Percentiles rank a stretch among this genome's conserved stretches.
phyloP scores from a whole-genome alignment of 2,888 invertebrate genomes.

The Hipparchia sbordonii region DNA sequence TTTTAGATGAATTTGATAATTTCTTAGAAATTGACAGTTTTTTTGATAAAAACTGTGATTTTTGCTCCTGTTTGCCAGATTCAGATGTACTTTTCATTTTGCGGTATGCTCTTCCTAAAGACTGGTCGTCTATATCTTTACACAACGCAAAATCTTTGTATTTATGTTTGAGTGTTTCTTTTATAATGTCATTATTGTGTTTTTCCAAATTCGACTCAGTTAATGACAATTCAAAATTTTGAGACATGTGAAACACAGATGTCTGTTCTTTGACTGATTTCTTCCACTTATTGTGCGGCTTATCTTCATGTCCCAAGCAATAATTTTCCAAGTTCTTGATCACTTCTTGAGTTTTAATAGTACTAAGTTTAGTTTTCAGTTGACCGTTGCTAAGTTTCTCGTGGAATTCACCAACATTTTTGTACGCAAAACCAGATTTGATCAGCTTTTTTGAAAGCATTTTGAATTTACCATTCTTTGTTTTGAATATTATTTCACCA shows the following conservation, averaged over 20 bases:
- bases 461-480: constrained; percentile 45
- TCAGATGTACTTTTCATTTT: constrained; percentile 10
- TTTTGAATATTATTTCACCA: constrained; percentile 60
- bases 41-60: constrained; percentile 31
- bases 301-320: constrained; percentile 37
- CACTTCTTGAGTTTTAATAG: constrained; percentile 45
- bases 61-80: neutral
- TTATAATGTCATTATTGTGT: constrained; percentile 40
- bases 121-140: constrained; percentile 57
- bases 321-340: constrained; percentile 50
- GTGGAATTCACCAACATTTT: constrained; percentile 54
- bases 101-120: constrained; percentile 50
- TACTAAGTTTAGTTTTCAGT: constrained; percentile 52
- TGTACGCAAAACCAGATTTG: constrained; percentile 50
- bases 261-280: constrained; percentile 52
- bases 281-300: constrained; percentile 42
- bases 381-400: constrained; percentile 49
- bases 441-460: constrained; percentile 49
- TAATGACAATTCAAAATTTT: constrained; percentile 47
- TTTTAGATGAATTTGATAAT: constrained; percentile 23
- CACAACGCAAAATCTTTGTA: constrained; percentile 55
- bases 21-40: constrained; percentile 22
- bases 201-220: constrained; percentile 46
- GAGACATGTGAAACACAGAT: constrained; percentile 44
- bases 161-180: constrained; percentile 50